Conservation (phyloP, 37 sponge, comb jelly and placozoan genomes). For the Chondrosia reniformis region DNA sequence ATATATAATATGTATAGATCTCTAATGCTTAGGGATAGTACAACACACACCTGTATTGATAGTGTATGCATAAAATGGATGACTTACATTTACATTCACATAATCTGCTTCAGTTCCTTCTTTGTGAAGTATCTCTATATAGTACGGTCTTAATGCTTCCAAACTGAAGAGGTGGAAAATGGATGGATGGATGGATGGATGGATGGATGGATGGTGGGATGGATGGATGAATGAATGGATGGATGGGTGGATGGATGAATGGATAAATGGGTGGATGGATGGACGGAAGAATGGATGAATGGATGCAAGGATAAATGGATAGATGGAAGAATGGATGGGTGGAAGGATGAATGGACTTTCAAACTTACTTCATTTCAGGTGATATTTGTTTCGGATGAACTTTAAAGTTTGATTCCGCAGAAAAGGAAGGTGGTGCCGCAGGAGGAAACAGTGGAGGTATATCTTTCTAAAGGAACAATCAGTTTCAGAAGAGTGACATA, state of each 20-base stretch:
- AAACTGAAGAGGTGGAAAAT: not conserved
- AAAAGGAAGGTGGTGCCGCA: not conserved
- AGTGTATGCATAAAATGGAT: no score
- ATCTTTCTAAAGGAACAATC: not conserved
- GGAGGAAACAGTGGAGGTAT: conserved; percentile 4
- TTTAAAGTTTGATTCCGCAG: not conserved
- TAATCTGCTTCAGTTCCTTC: conserved; percentile 27
- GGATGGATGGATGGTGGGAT: not conserved
- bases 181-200: not conserved
- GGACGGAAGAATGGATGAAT: not conserved
- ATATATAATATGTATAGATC: no score
- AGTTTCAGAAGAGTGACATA: not conserved
- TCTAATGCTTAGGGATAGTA: no score
- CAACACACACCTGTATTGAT: no score
- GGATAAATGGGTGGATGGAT: not conserved
- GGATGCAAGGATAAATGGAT: not conserved
- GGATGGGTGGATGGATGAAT: not conserved
- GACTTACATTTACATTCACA: conserved; percentile 18
- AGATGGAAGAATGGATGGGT: not conserved
- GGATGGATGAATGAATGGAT: not conserved
- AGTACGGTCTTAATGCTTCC: conserved; percentile 22
- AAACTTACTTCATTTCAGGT: not conserved
- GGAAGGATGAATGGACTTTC: not conserved
- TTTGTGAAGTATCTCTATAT: conserved; percentile 26
- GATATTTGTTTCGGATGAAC: conserved; percentile 8